A percentile compares a stretch with the other conserved stretches of the same genome.
Evolutionary conservation across 2,113 vertebrate genomes (phyloP).

Genomic region (Irena cyanogastra): DNA sequence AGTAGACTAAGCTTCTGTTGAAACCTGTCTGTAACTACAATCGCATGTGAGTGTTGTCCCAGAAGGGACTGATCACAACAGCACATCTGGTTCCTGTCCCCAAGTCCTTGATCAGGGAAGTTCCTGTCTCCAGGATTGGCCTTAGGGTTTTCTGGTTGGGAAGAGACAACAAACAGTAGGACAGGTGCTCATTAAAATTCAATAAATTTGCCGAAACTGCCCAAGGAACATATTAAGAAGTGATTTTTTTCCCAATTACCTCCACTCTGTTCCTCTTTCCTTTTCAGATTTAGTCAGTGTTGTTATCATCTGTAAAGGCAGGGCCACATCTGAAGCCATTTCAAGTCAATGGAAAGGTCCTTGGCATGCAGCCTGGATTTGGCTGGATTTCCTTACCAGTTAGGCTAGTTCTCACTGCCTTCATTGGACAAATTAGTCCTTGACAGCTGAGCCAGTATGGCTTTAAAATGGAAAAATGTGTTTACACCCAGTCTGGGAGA

Average conservation of each 20-base stretch:
- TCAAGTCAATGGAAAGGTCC: neutral
- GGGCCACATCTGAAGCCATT: neutral
- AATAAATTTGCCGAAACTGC: neutral
- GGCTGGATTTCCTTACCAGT: neutral
- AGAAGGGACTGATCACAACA: neutral
- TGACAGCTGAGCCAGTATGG: neutral
- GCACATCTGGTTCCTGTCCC: neutral
- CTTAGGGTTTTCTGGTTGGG: neutral
- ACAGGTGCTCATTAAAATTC: neutral
- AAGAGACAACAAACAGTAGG: neutral
- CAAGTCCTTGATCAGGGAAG: neutral
- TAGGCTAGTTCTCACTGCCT: neutral
- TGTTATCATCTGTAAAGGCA: neutral
- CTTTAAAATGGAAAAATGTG: neutral
- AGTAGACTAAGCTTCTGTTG: neutral
- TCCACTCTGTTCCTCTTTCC: neutral
- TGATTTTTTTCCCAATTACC: neutral
- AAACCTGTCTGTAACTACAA: neutral
- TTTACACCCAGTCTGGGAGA: neutral
- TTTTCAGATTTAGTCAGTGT: neutral
- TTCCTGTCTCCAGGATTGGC: neutral
- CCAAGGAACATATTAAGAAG: neutral
- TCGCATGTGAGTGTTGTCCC: neutral
- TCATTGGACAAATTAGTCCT: neutral
- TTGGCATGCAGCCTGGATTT: neutral